Base-by-base conservation (phyloP, 1,140 invertebrate species). In the Plutomurus gul region DNA sequence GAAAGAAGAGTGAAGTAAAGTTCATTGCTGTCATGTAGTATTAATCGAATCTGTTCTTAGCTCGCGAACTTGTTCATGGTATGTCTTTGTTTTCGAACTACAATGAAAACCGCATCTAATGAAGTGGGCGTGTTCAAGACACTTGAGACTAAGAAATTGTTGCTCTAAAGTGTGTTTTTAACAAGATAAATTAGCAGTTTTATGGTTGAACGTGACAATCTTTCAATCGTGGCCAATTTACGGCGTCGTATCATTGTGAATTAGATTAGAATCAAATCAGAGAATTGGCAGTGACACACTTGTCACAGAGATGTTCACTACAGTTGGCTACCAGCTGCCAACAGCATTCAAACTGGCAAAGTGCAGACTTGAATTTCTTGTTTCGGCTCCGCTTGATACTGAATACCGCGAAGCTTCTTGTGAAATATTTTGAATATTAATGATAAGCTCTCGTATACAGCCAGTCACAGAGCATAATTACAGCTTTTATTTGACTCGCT, bases 171-270 rank as follows among this genome's bases (percentile, higher is more conserved):
- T 65, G 27, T 6, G 56, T 33, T 65, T 65, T 65, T 65, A 65
- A 65, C 56, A 65, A 65, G 56, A 65, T 65, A 65, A 65, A 65
- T 65, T 65, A 65, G 27, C 56, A 65, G 56, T 65, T 65, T 65
- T 65, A 65, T 65, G 56, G 22, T 30, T 65, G 56, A 65, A 65
- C 27, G 56, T 65, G 56, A 65, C 56, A 65, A 65, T 65, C 56
- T 65, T 65, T 30, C 56, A 65, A 65, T 65, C 56, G 56, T n/a
- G 36, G 56, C 56, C 56, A 65, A 65, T 65, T 65, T 65, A 65
- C 56, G 30, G 56, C 27, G 16, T 65, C 56, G 56, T 36, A 65
- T 65, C 56, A 65, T 65, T n/a, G 25, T 33, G 56, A 65, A 65
- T 65, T 65, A 65, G 56, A 65, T 65, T 65, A 65, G 56, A 65